phyloP scores from a whole-genome alignment of 1,140 invertebrate species.

The Nasonia vitripennis region DNA sequence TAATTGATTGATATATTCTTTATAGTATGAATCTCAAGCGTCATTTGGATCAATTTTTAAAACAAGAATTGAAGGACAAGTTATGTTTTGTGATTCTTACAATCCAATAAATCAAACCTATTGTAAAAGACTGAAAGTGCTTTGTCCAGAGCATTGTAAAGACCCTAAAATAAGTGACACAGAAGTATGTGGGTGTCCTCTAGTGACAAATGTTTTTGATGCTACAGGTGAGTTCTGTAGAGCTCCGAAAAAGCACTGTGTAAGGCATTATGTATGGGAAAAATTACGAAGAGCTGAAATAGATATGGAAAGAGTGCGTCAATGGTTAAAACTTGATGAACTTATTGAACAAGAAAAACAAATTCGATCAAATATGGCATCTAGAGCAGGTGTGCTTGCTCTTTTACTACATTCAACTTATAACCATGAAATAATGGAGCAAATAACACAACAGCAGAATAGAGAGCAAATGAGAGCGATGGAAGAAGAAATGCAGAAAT shows the following conservation, averaged over 20 bases:
- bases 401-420: slow-evolving; percentile 96
- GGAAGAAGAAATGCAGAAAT: slow-evolving; percentile 71
- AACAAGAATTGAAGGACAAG: slow-evolving; percentile 94
- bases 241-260: slow-evolving; percentile 92
- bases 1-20: slow-evolving; percentile 53
- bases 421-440: slow-evolving; percentile 92
- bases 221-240: slow-evolving; percentile 89
- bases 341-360: slow-evolving; percentile 95
- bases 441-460: slow-evolving; percentile 74
- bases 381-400: slow-evolving; percentile 91
- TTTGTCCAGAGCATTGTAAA: slow-evolving; percentile 99
- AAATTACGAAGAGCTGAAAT: slow-evolving; percentile 93
- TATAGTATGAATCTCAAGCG: slow-evolving; percentile 94
- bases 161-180: slow-evolving; percentile 91
- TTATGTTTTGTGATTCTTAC: slow-evolving; percentile 99
- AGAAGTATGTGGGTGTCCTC: slow-evolving; percentile 93
- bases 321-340: slow-evolving; percentile 96
- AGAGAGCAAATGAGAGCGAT: slow-evolving; percentile 71
- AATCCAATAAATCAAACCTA: slow-evolving; percentile 94
- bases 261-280: slow-evolving; percentile 96
- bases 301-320: slow-evolving; percentile 84
- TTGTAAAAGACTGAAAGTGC: slow-evolving; percentile 94
- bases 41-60: slow-evolving; percentile 97
- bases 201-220: slow-evolving; percentile 89
- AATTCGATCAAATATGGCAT: slow-evolving; percentile 90